Percentiles rank a stretch among this genome's conserved stretches.
Conservation (phyloP, 2,888 invertebrate species). For the Ophioninae sp. region DNA sequence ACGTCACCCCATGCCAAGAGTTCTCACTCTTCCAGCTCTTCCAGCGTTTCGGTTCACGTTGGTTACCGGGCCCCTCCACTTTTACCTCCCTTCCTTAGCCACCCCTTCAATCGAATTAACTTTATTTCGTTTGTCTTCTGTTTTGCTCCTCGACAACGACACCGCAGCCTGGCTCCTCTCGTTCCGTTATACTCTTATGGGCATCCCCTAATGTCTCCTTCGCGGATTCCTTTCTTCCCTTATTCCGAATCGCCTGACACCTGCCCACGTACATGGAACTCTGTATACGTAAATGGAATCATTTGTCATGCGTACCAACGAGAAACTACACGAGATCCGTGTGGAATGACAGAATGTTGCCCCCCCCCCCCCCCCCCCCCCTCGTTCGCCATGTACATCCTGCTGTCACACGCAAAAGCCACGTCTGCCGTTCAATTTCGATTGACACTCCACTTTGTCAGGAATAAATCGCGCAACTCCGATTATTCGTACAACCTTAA, state of each 20-base stretch:
- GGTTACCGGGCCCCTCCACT: slow-evolving; percentile 1
- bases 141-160: slow-evolving; percentile 75
- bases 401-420: slow-evolving; percentile 17
- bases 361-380: too few relatives aligned
- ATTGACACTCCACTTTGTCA: slow-evolving; percentile 16
- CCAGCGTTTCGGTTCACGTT: slow-evolving; percentile 28
- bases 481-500: neutral
- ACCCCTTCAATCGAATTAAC: slow-evolving; percentile 77
- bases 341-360: slow-evolving; percentile 37
- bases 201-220: slow-evolving; percentile 59
- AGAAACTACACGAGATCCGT: slow-evolving; percentile 39
- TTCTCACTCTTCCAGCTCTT: slow-evolving; percentile 52
- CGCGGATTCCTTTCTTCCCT: slow-evolving; percentile 54
- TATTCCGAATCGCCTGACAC: slow-evolving; percentile 49
- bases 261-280: neutral
- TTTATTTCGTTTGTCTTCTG: slow-evolving; percentile 80
- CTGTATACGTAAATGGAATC: slow-evolving; percentile 6
- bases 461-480: neutral
- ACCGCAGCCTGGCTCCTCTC: slow-evolving; percentile 71
- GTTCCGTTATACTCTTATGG: slow-evolving; percentile 40
- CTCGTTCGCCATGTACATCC: too few relatives aligned
- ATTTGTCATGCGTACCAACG: slow-evolving; percentile 49
- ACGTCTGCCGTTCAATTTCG: slow-evolving; percentile 24
- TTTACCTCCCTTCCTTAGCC: neutral
- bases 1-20: slow-evolving; percentile 61